Conservation (phyloP, 2,113 vertebrate species). For the Cephalopterus ornatus region DNA sequence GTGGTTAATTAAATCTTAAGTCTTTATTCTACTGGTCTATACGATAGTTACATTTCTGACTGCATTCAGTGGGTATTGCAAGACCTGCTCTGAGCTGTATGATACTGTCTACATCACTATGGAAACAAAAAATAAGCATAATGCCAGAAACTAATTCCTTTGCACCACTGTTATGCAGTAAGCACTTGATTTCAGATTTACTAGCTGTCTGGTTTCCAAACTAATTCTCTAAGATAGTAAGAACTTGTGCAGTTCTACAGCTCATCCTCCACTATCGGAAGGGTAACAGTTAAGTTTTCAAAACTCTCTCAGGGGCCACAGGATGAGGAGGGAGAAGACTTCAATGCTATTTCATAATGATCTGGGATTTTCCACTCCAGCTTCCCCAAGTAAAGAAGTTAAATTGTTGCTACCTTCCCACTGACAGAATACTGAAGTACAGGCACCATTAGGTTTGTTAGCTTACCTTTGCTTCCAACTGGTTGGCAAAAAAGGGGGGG, state of each 20-base stretch:
- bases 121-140: background rate
- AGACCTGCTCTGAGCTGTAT: background rate
- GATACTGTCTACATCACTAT: background rate
- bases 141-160: background rate
- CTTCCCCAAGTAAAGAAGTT: background rate
- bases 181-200: background rate
- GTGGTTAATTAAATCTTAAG: background rate
- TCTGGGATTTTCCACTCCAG: background rate
- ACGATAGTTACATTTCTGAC: background rate
- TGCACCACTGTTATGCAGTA: background rate
- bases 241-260: background rate
- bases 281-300: background rate
- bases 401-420: background rate
- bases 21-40: background rate
- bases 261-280: background rate
- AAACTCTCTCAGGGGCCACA: background rate
- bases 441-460: background rate
- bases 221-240: background rate
- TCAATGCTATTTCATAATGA: background rate
- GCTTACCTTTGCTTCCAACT: slow-evolving; percentile 91
- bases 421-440: background rate
- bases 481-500: slow-evolving; percentile 97
- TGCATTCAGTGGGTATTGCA: background rate
- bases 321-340: background rate
- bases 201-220: background rate